These are phyloP conservation scores for Athalia cordata DNA, from an alignment of 2,888 invertebrate species.

Conservation along the genomic window DNA sequence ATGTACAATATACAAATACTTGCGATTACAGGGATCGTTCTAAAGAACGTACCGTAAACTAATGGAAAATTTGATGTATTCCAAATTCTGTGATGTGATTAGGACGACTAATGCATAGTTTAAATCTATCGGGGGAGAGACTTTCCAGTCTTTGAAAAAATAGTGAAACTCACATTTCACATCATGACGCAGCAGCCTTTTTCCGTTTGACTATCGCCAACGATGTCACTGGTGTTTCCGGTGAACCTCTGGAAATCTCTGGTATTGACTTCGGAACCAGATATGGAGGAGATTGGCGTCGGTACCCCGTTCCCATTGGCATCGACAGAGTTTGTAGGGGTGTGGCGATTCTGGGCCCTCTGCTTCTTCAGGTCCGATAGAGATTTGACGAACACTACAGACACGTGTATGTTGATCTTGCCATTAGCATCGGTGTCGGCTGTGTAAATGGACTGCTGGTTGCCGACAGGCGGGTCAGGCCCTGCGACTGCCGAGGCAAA, in stretches of 20 bases:
- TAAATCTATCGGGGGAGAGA: too few relatives aligned
- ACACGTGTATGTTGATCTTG: slow-evolving; percentile 92
- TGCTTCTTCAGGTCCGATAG: slow-evolving; percentile 96
- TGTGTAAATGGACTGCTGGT: slow-evolving; percentile 75
- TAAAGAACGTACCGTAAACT: too few relatives aligned
- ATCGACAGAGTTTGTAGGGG: slow-evolving; percentile 75
- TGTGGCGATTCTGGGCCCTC: slow-evolving; percentile 87
- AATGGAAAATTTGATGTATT: too few relatives aligned
- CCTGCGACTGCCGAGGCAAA: slow-evolving; percentile 72
- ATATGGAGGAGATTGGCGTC: slow-evolving; percentile 71
- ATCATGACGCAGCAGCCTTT: slow-evolving; percentile 84
- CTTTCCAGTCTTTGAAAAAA: not conserved
- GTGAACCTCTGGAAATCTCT: slow-evolving; percentile 76
- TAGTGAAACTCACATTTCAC: slow-evolving; percentile 72
- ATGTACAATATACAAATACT: too few relatives aligned
- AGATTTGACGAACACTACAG: slow-evolving; percentile 88
- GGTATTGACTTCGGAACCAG: slow-evolving; percentile 67
- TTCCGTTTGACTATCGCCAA: slow-evolving; percentile 83
- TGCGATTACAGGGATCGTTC: too few relatives aligned
- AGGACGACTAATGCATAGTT: too few relatives aligned
- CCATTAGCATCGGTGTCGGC: slow-evolving; percentile 85
- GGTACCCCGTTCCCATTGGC: slow-evolving; percentile 75
- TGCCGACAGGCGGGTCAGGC: slow-evolving; percentile 66
- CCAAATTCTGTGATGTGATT: too few relatives aligned
- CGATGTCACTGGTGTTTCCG: slow-evolving; percentile 86